Conservation (phyloP, 2,113 vertebrate species). For the Notothenia coriiceps region DNA sequence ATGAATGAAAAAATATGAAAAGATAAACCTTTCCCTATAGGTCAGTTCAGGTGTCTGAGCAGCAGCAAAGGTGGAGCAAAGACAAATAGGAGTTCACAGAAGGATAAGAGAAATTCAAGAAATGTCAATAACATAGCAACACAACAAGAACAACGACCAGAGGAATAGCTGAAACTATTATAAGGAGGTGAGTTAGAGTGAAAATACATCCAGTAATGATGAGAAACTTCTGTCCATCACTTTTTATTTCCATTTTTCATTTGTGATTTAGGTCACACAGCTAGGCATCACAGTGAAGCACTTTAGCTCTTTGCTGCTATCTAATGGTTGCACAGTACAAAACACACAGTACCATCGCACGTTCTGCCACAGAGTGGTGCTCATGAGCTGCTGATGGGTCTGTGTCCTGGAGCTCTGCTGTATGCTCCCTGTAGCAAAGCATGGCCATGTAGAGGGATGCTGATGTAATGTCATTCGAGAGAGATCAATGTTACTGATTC, state of each 20-base stretch:
- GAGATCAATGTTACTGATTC: constrained; percentile 16
- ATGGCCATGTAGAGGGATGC: constrained; percentile 19
- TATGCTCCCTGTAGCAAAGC: background rate
- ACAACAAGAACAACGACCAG: no score
- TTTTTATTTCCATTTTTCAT: background rate
- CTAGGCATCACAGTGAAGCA: background rate
- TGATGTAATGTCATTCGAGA: constrained; percentile 42
- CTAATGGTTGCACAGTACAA: constrained; percentile 26
- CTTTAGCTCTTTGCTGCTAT: constrained; percentile 40
- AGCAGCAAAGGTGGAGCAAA: no score
- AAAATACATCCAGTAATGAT: background rate
- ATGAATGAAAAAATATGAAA: no score
- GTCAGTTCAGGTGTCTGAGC: no score
- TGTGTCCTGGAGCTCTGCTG: constrained; percentile 4
- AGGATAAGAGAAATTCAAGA: no score
- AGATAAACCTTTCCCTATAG: no score
- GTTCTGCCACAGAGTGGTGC: constrained; percentile 62
- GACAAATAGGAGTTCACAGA: no score
- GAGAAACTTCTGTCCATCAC: background rate
- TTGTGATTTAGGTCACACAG: background rate
- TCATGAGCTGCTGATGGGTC: constrained; percentile 32
- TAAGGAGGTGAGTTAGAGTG: background rate
- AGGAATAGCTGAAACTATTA: background rate
- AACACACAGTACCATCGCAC: constrained; percentile 4
- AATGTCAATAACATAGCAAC: no score